Percentiles rank a stretch among this genome's conserved stretches.
These are phyloP conservation scores for Pteronotus mesoamericanus DNA, from an alignment of 2,797 vertebrate genomes.

Conservation along the genomic window DNA sequence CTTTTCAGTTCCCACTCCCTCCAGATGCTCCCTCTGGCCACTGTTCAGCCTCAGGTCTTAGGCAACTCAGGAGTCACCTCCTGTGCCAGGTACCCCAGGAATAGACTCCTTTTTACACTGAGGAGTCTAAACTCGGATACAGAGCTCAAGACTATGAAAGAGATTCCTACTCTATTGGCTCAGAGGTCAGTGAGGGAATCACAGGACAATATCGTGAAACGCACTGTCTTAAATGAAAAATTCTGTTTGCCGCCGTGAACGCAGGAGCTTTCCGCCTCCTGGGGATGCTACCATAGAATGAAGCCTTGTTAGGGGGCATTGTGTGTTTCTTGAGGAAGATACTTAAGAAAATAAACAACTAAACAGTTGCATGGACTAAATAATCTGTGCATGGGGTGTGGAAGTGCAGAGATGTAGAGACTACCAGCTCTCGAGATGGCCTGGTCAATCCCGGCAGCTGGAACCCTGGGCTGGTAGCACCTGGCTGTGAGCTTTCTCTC, in stretches of 20 bases:
- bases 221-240: neutral
- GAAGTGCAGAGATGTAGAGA: neutral
- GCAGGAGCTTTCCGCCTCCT: neutral
- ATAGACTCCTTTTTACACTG: neutral
- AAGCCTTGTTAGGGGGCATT: neutral
- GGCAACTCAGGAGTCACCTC: neutral
- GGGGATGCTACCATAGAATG: neutral
- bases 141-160: neutral
- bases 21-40: neutral
- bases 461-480: neutral
- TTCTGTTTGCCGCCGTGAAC: neutral
- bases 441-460: neutral
- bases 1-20: neutral
- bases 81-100: neutral
- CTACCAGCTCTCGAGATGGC: neutral
- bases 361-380: neutral
- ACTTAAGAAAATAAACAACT: neutral
- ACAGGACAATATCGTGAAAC: neutral
- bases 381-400: neutral
- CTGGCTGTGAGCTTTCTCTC: neutral
- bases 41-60: neutral
- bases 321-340: neutral
- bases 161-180: neutral
- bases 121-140: neutral
- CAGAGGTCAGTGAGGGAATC: neutral